These are phyloP conservation scores for Parnassius glacialis DNA, from an alignment of 2,888 invertebrate genomes.

Conservation along the genomic window DNA sequence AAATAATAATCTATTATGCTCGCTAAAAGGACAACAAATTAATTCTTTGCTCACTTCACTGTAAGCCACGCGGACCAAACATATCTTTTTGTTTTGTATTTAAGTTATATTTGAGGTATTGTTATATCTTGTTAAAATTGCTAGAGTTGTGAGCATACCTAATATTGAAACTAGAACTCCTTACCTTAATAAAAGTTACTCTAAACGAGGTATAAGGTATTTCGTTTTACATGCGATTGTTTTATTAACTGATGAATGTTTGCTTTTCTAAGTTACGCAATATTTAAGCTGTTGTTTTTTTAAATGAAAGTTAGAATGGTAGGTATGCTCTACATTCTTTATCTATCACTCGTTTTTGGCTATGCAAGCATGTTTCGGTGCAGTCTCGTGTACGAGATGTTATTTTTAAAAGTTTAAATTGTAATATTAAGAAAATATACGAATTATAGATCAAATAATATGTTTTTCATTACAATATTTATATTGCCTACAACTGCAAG, in stretches of 20 bases:
- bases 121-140: slow-evolving; percentile 5
- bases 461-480: slow-evolving; percentile 2
- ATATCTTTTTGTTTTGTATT: slow-evolving; percentile 16
- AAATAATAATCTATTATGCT: neutral
- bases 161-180: neutral
- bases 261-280: slow-evolving; percentile 1
- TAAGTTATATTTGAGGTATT: slow-evolving; percentile 14
- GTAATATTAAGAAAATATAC: slow-evolving; percentile 23
- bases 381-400: slow-evolving; percentile 22
- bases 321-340: slow-evolving; percentile 17
- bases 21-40: neutral
- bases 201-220: neutral
- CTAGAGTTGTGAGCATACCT: slow-evolving; percentile 6
- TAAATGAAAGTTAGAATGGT: slow-evolving; percentile 7
- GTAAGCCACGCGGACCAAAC: slow-evolving; percentile 21
- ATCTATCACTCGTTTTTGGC: slow-evolving; percentile 41
- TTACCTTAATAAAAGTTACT: neutral
- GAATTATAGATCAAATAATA: slow-evolving; percentile 15
- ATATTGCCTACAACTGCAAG: no score
- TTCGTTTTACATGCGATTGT: neutral
- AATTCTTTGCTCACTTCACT: slow-evolving; percentile 2
- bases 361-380: slow-evolving; percentile 35
- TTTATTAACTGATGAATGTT: neutral
- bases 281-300: slow-evolving; percentile 9
- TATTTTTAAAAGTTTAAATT: slow-evolving; percentile 24